Evolutionary conservation across 2,113 vertebrate species (phyloP).

Genomic region (Podilymbus podiceps): DNA sequence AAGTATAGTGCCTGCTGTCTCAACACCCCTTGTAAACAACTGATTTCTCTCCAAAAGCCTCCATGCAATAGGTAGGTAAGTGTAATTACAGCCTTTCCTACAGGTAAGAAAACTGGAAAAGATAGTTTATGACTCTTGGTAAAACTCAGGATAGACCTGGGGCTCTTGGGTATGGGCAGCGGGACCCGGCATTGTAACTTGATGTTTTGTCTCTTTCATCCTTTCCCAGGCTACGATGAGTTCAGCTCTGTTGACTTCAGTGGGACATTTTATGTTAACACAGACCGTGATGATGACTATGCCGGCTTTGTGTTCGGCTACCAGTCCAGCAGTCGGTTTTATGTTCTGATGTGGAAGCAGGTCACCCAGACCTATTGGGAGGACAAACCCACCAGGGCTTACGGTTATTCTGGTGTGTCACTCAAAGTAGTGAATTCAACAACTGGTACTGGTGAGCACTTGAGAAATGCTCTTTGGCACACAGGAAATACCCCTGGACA

Average conservation of each 20-base stretch:
- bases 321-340: conserved; percentile 95
- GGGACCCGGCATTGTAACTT: neutral
- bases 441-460: conserved; percentile 90
- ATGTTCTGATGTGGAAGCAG: conserved; percentile 99
- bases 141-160: neutral
- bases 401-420: conserved; percentile 95
- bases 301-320: conserved; percentile 97
- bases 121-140: neutral
- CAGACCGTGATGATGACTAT: conserved; percentile 95
- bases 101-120: neutral
- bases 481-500: conserved; percentile 94
- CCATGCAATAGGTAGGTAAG: neutral
- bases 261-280: conserved; percentile 97
- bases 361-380: conserved; percentile 99
- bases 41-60: neutral
- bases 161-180: neutral
- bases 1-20: neutral
- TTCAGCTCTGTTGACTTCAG: conserved; percentile 97
- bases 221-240: conserved; percentile 87
- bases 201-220: neutral
- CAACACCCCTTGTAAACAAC: neutral
- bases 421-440: conserved; percentile 98
- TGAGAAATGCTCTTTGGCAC: conserved; percentile 98
- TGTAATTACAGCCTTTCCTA: neutral
- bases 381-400: conserved; percentile 91